Evolutionary conservation across 2,113 vertebrate genomes (phyloP).

Genomic region (Poeciliopsis turrubarensis): DNA sequence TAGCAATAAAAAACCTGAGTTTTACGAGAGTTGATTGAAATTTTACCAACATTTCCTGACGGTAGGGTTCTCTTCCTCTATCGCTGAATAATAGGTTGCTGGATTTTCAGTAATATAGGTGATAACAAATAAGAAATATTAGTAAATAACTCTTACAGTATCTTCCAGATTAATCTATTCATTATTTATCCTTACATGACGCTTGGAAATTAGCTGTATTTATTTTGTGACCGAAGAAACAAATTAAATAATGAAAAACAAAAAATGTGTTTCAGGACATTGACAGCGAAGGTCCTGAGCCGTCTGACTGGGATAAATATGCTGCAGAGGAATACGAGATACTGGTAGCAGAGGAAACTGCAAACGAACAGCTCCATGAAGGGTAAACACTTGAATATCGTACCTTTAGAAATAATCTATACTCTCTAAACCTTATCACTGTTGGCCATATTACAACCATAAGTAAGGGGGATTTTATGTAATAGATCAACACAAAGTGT

Average conservation of each 20-base stretch:
- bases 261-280: constrained; percentile 82
- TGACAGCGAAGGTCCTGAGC: constrained; percentile 92
- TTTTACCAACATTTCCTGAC: no score
- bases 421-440: background rate
- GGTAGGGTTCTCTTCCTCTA: background rate
- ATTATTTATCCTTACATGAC: background rate
- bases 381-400: constrained; percentile 76
- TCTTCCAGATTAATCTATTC: background rate
- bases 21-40: no score
- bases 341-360: constrained; percentile 95
- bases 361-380: constrained; percentile 92
- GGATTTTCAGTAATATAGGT: background rate
- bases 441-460: background rate
- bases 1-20: background rate
- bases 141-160: background rate
- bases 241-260: background rate
- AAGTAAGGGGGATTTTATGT: background rate
- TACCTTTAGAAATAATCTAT: background rate
- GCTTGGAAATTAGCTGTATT: background rate
- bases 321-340: constrained; percentile 97
- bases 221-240: background rate
- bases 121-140: no score
- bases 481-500: background rate
- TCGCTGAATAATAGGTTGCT: background rate
- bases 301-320: constrained; percentile 98